A percentile compares a stretch with the other conserved stretches of the same genome.
phyloP scores from a whole-genome alignment of 2,888 invertebrate species.

The Calameuta idolon region DNA sequence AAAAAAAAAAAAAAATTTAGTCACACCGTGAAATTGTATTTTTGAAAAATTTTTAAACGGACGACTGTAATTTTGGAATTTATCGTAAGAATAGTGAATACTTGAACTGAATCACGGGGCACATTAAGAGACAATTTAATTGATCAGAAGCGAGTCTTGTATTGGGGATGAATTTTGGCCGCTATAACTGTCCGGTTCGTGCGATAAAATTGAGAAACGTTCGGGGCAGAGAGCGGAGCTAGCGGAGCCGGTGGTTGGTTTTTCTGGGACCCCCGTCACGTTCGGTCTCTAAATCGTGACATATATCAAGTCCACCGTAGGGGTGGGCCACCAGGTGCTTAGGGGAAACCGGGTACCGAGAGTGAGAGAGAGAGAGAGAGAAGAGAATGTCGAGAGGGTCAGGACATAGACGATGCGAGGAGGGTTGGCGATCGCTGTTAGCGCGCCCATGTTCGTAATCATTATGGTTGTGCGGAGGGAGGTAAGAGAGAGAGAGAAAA shows the following conservation, averaged over 20 bases:
- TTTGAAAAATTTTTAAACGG: no score
- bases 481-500: neutral
- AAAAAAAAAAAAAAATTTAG: no score
- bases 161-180: slow-evolving; percentile 54
- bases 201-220: slow-evolving; percentile 50
- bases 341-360: slow-evolving; percentile 1
- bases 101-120: no score
- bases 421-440: slow-evolving; percentile 5
- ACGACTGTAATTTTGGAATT: no score
- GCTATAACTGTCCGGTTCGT: slow-evolving; percentile 58
- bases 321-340: slow-evolving; percentile 47
- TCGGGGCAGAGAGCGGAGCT: neutral
- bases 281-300: slow-evolving; percentile 45
- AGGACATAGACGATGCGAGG: neutral
- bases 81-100: no score
- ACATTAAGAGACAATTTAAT: no score
- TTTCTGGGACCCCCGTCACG: slow-evolving; percentile 30
- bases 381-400: neutral
- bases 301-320: slow-evolving; percentile 45
- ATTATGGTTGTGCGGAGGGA: neutral
- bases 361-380: neutral
- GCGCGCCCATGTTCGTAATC: neutral
- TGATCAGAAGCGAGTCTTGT: slow-evolving; percentile 47
- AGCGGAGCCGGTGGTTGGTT: slow-evolving; percentile 1
- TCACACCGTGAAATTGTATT: no score